phyloP scores from a whole-genome alignment of 2,113 vertebrate species.

The Cinclus cinclus region DNA sequence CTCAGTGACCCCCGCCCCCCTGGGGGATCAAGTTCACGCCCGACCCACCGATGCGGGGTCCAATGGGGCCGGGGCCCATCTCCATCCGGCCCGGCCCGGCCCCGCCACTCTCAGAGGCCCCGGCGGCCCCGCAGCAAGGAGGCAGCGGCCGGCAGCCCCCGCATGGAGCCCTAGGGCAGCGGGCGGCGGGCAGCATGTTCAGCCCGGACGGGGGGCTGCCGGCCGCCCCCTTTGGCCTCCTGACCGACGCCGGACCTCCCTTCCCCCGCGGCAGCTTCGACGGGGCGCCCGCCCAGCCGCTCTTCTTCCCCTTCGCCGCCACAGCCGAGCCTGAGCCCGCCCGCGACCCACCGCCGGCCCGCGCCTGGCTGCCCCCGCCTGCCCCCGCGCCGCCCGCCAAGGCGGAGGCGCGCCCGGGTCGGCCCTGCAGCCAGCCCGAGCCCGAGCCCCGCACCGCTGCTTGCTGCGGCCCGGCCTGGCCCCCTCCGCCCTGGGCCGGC shows the following conservation, averaged over 20 bases:
- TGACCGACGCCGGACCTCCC: constrained; percentile 44
- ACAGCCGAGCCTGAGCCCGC: too few relatives aligned
- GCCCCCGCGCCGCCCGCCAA: too few relatives aligned
- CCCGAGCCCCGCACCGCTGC: too few relatives aligned
- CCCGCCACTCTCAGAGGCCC: neutral
- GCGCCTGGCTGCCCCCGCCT: too few relatives aligned
- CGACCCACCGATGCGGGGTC: constrained; percentile 74
- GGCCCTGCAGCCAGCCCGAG: too few relatives aligned
- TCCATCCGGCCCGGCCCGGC: constrained; percentile 19
- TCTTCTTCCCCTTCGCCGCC: constrained; percentile 53
- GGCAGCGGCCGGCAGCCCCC: constrained; percentile 7
- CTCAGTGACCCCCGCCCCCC: neutral
- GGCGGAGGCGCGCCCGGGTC: too few relatives aligned
- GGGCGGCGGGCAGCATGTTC: constrained; percentile 41
- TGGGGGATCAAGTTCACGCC: constrained; percentile 84
- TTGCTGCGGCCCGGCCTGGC: neutral
- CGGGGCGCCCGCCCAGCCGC: constrained; percentile 41
- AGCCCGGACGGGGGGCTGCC: constrained; percentile 64
- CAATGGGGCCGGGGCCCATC: constrained; percentile 74
- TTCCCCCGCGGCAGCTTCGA: constrained; percentile 19
- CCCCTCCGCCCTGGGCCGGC: constrained; percentile 59
- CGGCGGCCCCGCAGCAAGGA: constrained; percentile 1
- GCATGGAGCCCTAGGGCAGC: constrained; percentile 24
- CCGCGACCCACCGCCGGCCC: too few relatives aligned
- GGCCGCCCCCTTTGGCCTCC: constrained; percentile 64